Conservation (phyloP, 92 coral and sea anemone species). For the Metridium senile region DNA sequence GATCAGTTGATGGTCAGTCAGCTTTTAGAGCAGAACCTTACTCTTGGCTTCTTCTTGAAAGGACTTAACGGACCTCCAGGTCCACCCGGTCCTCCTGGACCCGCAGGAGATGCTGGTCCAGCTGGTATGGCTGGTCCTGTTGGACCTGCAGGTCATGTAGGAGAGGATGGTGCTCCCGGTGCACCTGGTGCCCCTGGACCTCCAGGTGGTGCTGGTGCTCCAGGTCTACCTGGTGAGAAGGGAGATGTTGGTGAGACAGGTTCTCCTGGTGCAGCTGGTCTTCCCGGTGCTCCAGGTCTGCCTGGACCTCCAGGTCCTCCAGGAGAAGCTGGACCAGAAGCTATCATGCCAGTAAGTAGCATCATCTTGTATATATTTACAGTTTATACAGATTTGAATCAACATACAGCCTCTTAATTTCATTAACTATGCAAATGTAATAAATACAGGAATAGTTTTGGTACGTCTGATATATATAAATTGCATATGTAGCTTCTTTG, state of each 20-base stretch:
- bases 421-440: too few species aligned
- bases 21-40: constrained; percentile 97
- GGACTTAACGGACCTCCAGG: constrained; percentile 99
- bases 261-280: constrained; percentile 99
- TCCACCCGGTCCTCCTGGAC: constrained; percentile 96
- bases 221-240: constrained; percentile 99
- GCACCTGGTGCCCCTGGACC: constrained; percentile 99
- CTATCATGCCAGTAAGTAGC: constrained; percentile 96
- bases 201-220: constrained; percentile 99
- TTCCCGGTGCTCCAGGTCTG: constrained; percentile 99
- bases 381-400: too few species aligned
- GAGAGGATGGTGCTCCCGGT: constrained; percentile 99
- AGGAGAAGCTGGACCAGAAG: constrained; percentile 95
- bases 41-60: constrained; percentile 98
- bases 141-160: constrained; percentile 98
- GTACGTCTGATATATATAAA: too few species aligned
- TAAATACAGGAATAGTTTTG: too few species aligned
- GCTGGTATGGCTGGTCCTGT: constrained; percentile 92
- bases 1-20: constrained; percentile 99
- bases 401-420: too few species aligned
- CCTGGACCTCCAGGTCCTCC: constrained; percentile 95
- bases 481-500: too few species aligned
- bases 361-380: too few species aligned
- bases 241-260: constrained; percentile 99
- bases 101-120: constrained; percentile 94